These are phyloP conservation scores for Mobula hypostoma DNA, from an alignment of 2,113 vertebrate genomes.

Conservation along the genomic window DNA sequence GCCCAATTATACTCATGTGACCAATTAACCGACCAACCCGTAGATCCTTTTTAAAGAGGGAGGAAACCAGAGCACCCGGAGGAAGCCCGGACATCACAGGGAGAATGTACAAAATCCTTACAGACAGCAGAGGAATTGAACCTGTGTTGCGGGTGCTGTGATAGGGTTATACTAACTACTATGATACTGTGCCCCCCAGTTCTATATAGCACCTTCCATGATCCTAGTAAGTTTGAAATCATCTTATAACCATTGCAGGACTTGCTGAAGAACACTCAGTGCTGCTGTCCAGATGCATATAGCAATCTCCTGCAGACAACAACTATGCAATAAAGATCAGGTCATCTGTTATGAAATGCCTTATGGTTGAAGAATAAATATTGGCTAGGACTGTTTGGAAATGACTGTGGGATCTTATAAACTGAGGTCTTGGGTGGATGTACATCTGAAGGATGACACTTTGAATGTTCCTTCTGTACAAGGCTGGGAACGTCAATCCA, in stretches of 20 bases:
- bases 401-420: neutral
- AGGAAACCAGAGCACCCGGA: no score
- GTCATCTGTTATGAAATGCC: neutral
- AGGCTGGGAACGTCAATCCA: neutral
- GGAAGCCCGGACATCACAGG: no score
- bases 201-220: neutral
- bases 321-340: neutral
- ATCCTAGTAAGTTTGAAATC: neutral
- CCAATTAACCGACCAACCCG: no score
- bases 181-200: no score
- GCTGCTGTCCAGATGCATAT: neutral
- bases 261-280: neutral
- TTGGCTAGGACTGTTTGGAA: neutral
- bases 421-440: neutral
- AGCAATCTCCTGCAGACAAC: neutral
- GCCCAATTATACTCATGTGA: no score
- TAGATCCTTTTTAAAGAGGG: no score
- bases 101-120: no score
- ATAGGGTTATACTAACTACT: no score
- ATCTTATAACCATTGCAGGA: neutral
- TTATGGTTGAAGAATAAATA: neutral
- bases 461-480: neutral
- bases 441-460: neutral
- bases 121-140: no score
- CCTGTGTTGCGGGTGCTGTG: no score